phyloP scores from a whole-genome alignment of 2,888 invertebrate genomes.

The Pammene fasciana region DNA sequence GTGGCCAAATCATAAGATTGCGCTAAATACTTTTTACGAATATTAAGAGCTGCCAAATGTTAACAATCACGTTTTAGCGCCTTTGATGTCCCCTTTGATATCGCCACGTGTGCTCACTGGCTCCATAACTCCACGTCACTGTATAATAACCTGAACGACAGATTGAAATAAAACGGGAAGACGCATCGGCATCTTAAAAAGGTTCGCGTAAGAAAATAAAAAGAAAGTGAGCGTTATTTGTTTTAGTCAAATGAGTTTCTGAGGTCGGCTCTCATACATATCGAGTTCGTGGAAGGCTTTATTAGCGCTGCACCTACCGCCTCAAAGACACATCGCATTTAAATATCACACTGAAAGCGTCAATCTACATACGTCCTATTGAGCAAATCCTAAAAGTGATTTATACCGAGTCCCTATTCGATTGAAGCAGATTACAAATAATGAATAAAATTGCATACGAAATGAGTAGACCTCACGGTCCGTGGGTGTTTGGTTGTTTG shows the following conservation, averaged over 20 bases:
- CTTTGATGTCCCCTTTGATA: slow-evolving; percentile 38
- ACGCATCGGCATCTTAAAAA: slow-evolving; percentile 68
- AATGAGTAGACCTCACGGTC: slow-evolving; percentile 77
- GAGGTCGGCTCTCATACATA: slow-evolving; percentile 68
- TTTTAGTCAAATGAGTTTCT: slow-evolving; percentile 80
- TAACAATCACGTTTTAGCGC: slow-evolving; percentile 36
- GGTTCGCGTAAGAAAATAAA: slow-evolving; percentile 67
- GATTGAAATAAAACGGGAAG: slow-evolving; percentile 62
- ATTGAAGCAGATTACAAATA: slow-evolving; percentile 83
- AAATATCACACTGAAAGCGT: slow-evolving; percentile 81
- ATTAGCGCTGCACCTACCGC: slow-evolving; percentile 68
- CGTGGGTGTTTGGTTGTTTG: slow-evolving; percentile 76
- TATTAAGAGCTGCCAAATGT: slow-evolving; percentile 37
- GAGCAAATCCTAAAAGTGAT: slow-evolving; percentile 81
- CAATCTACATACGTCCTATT: slow-evolving; percentile 80
- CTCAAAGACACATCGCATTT: slow-evolving; percentile 75
- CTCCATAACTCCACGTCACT: slow-evolving; percentile 30
- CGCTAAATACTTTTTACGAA: slow-evolving; percentile 18
- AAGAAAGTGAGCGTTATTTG: slow-evolving; percentile 72
- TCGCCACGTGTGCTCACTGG: slow-evolving; percentile 29
- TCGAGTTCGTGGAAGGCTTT: slow-evolving; percentile 65
- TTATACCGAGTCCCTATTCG: slow-evolving; percentile 80
- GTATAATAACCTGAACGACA: slow-evolving; percentile 53
- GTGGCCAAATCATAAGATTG: slow-evolving; percentile 3
- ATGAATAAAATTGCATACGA: slow-evolving; percentile 84